Evolutionary conservation across 2,113 vertebrate genomes (phyloP), one percentile per base, ranked within the genome.

Genomic region (Otocyon megalotis): DNA sequence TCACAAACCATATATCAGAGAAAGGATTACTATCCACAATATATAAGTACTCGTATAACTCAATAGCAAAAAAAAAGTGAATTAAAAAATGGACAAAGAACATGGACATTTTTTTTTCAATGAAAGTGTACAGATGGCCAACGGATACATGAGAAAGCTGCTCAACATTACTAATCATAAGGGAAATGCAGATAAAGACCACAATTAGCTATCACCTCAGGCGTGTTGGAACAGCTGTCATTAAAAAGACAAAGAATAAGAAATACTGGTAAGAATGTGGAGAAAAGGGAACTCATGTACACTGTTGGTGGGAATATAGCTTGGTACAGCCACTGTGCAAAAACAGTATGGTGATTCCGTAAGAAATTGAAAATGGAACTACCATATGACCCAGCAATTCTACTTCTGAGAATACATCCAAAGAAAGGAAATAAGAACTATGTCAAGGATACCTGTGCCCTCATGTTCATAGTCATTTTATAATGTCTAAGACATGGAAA

Each of bases 381-480:
- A 74, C 22, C 19, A 12, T 63, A 65, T 54, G n/a, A 84, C 43
- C 48, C 28, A 84, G 56, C 48, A 65, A 35, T n/a, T 76, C 79
- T 24, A 30, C 53, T 65, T 63, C 19, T 65, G n/a, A 53, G 4
- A 43, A n/a, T 83, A 28, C 3, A 83, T 12, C 35, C 17, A 0
- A 94, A 76, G 50, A 58, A 94, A 84, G 79, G 67, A 76, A 76
- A 83, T 26, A 22, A 83, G 63, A 90, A 76, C 48, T 65, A 22
- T 48, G 16, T 20, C 63, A 65, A 14, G 82, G 24, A 32, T 76
- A 20, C 16, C 28, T 94, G 12, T 5, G 35, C 28, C 8, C 2
- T 2, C 30, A 28, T 43, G 15, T 56, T 84, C 5, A 76, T 2
- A 90, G 28, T 14, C n/a, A 16, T 54, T 37, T 89, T 83, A 65